Evolutionary conservation across 1,140 invertebrate genomes (phyloP), one percentile per base, ranked within the genome.

Genomic region (Cydia amplana): DNA sequence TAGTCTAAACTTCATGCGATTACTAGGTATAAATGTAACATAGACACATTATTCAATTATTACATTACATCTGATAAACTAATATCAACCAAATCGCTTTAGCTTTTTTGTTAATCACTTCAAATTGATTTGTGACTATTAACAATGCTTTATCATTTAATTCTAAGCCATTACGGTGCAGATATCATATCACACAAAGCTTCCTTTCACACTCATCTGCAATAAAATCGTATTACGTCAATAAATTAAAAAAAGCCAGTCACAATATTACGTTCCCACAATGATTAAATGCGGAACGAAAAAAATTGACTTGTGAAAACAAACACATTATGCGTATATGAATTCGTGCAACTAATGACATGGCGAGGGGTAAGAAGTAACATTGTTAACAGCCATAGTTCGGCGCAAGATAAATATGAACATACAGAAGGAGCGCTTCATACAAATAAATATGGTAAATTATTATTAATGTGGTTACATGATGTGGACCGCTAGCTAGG

Each of bases 291-390:
- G 67, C 36, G 55, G 23, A 70, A 70, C 65, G 32, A 40, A 70
- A 70, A 64, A 70, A 70, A 28, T 70, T 81, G 83, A 82, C 77
- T 87, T 91, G 90, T 87, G 87, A 90, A 92, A 92, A 90, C 90
- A 92, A 90, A 90, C 83, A 86, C 85, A 90, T 89, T 87, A 90
- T 85, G 82, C 85, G 82, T 90, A 86, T 88, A 91, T 84, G 84
- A 91, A 90, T 89, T 92, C 87, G 87, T 84, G 85, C 84, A 89
- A 87, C 89, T 91, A 91, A 92, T 91, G 89, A 91, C 83, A 83
- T 86, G 85, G 87, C 83, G 90, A 90, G 86, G 87, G 87, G 88
- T 88, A 87, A 87, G 79, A 49, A 86, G 85, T 90, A 87, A 90
- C 86, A 88, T 80, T 89, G 89, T 90, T 88, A 87, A 85, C 85